Percentiles rank a stretch among this genome's conserved stretches.
Evolutionary conservation across 2,888 invertebrate genomes (phyloP).

Genomic region (Oxyteleia sp.): DNA sequence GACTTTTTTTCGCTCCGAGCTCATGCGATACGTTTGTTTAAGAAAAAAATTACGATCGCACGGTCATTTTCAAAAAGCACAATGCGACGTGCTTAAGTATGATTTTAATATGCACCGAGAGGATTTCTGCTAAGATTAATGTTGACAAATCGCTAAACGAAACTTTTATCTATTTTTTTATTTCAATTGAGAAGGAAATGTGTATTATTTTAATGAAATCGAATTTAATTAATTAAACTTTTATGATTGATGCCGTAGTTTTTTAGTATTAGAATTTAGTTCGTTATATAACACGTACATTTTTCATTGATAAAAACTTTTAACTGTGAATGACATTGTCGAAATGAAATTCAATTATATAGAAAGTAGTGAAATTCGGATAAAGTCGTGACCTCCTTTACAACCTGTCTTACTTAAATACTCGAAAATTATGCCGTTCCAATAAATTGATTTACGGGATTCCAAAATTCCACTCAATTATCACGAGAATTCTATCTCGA

Average conservation of each 20-base stretch:
- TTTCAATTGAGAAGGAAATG: neutral
- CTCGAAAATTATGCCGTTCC: conserved; percentile 2
- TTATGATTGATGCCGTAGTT: too few relatives aligned
- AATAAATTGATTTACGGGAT: neutral
- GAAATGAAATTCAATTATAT: conserved; percentile 14
- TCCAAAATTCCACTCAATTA: too few relatives aligned
- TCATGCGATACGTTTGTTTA: conserved; percentile 7
- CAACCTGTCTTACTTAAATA: conserved; percentile 1
- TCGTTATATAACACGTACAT: too few relatives aligned
- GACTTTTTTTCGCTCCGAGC: conserved; percentile 4
- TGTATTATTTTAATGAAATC: neutral
- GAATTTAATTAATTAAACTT: too few relatives aligned
- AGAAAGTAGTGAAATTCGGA: conserved; percentile 26
- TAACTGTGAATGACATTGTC: neutral
- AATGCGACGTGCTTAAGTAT: neutral
- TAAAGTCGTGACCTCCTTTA: conserved; percentile 16
- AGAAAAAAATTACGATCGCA: conserved; percentile 20
- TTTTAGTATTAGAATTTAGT: neutral
- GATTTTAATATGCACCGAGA: conserved; percentile 1
- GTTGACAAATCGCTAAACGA: neutral
- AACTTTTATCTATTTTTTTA: neutral
- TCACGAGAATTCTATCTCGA: too few relatives aligned
- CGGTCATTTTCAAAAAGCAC: conserved; percentile 6
- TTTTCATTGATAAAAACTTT: too few relatives aligned
- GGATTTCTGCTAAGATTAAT: conserved; percentile 10